Percentiles rank a stretch among this genome's conserved stretches.
phyloP scores from a whole-genome alignment of 2,888 invertebrate species.

The Drosophila greeni region DNA sequence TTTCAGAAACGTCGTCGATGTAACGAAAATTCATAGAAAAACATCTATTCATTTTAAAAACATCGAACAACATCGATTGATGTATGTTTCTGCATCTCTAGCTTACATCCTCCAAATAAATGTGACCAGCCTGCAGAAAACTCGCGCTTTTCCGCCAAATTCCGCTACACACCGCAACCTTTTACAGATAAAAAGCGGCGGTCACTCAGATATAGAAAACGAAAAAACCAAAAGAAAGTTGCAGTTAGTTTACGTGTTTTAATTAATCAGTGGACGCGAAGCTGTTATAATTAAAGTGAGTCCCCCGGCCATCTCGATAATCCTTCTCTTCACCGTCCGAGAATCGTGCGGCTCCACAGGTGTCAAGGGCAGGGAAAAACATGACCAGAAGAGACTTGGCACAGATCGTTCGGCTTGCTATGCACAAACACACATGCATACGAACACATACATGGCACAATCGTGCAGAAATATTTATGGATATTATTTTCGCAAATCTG shows the following conservation, averaged over 20 bases:
- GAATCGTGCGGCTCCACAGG: not conserved
- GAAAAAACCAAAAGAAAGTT: slow-evolving; percentile 57
- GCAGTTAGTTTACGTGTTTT: slow-evolving; percentile 52
- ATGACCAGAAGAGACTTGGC: slow-evolving; percentile 25
- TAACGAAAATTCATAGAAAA: no score
- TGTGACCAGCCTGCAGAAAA: not conserved
- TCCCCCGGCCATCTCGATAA: not conserved
- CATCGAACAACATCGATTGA: no score
- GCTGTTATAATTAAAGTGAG: slow-evolving; percentile 47
- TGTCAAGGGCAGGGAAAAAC: slow-evolving; percentile 32
- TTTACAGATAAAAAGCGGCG: not conserved
- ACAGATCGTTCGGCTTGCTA: slow-evolving; percentile 27
- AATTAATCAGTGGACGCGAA: slow-evolving; percentile 53
- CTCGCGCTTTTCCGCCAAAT: not conserved
- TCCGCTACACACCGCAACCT: not conserved
- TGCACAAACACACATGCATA: slow-evolving; percentile 15
- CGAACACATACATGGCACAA: slow-evolving; percentile 7
- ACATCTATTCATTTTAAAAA: no score
- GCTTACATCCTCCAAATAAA: no score
- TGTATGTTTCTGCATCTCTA: no score
- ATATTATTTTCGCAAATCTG: slow-evolving; percentile 11
- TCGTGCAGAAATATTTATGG: slow-evolving; percentile 22
- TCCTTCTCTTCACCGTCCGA: no score
- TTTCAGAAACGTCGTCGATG: no score
- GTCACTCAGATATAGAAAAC: slow-evolving; percentile 17